Percentiles rank a stretch among this genome's conserved stretches.
These are phyloP conservation scores for Stomatorhinus walkeri DNA, from an alignment of 2,797 vertebrate genomes.

Conservation along the genomic window DNA sequence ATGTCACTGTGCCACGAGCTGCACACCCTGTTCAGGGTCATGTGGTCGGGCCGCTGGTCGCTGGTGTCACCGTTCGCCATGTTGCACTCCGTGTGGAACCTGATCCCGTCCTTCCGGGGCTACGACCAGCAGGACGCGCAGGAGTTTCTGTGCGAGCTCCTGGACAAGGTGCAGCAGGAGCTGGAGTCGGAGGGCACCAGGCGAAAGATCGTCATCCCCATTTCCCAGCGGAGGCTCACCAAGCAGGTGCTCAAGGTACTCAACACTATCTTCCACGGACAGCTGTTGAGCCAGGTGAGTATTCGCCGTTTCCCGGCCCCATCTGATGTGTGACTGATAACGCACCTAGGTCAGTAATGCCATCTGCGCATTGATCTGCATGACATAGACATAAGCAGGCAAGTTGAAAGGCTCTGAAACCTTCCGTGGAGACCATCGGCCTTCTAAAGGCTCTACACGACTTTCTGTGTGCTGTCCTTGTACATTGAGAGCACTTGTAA, in stretches of 20 bases:
- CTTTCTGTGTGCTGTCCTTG: background rate
- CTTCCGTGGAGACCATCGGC: background rate
- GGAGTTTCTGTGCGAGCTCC: conserved; percentile 93
- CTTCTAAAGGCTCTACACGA: background rate
- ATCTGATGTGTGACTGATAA: background rate
- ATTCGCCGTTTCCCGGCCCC: background rate
- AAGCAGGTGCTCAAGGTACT: conserved; percentile 98
- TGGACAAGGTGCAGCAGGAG: conserved; percentile 98
- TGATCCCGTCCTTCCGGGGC: conserved; percentile 92
- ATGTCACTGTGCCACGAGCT: conserved; percentile 96
- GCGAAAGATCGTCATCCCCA: conserved; percentile 88
- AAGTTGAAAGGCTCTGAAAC: background rate
- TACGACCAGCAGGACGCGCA: conserved; percentile 98
- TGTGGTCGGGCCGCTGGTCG: conserved; percentile 98
- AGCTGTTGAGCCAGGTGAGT: conserved; percentile 95
- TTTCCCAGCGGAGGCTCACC: conserved; percentile 93
- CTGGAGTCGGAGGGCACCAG: conserved; percentile 87
- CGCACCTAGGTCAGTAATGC: background rate
- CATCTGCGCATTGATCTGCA: background rate
- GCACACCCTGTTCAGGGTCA: conserved; percentile 97
- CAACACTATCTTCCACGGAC: conserved; percentile 97
- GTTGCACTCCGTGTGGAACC: conserved; percentile 97
- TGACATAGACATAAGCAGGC: background rate
- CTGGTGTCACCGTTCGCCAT: conserved; percentile 96
- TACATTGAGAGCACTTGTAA: background rate